Percentiles rank a stretch among this genome's conserved stretches.
phyloP scores from a whole-genome alignment of 2,113 vertebrate genomes.

The Bettongia penicillata region DNA sequence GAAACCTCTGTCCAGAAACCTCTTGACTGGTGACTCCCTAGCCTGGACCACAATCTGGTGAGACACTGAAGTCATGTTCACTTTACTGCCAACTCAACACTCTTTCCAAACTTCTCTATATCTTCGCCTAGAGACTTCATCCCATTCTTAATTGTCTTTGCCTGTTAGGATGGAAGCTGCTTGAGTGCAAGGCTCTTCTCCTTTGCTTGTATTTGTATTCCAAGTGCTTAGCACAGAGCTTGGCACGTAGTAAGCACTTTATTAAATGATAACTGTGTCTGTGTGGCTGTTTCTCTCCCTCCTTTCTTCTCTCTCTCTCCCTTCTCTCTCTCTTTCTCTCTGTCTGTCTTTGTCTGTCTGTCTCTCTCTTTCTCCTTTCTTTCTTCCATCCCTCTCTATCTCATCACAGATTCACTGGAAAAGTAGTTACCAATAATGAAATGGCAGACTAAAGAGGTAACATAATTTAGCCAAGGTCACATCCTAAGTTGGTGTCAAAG shows the following conservation, averaged over 20 bases:
- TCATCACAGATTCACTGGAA: neutral
- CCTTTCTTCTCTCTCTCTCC: neutral
- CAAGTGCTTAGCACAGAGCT: neutral
- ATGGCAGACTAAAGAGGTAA: neutral
- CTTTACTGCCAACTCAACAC: neutral
- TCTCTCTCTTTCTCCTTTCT: neutral
- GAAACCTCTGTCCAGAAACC: neutral
- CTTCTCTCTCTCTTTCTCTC: too few relatives aligned
- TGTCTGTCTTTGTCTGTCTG: too few relatives aligned
- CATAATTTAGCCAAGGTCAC: neutral
- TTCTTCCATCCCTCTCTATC: neutral
- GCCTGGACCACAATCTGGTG: neutral
- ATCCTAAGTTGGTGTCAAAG: neutral
- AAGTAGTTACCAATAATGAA: neutral
- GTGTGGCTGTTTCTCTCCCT: neutral
- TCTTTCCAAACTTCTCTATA: neutral
- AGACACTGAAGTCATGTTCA: neutral
- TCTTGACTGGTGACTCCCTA: neutral
- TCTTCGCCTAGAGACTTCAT: neutral
- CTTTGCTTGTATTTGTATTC: neutral
- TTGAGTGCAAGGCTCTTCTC: neutral
- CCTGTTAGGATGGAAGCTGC: neutral
- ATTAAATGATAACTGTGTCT: neutral
- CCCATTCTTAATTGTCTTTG: neutral
- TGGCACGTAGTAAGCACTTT: neutral